These are phyloP conservation scores for Probaryconus sp. DNA, from an alignment of 1,140 invertebrate genomes.

Conservation along the genomic window DNA sequence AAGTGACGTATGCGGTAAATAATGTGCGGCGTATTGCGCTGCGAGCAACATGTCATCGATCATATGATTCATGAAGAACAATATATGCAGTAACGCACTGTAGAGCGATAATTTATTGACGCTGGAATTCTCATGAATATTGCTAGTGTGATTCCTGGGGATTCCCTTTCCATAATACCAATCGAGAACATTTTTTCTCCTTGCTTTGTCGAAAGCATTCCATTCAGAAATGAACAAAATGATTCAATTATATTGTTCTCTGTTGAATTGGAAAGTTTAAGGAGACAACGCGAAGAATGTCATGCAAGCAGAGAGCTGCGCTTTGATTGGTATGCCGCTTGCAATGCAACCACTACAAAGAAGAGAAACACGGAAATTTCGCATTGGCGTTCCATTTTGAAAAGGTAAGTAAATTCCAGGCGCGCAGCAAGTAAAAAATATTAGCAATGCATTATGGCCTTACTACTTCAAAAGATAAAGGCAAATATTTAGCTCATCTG, in stretches of 20 bases:
- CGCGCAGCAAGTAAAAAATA: slow-evolving; percentile 41
- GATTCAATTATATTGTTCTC: slow-evolving; percentile 49
- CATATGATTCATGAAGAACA: slow-evolving; percentile 56
- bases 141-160: slow-evolving; percentile 12
- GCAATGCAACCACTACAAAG: slow-evolving; percentile 39
- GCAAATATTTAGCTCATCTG: slow-evolving; percentile 40
- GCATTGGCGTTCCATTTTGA: slow-evolving; percentile 37
- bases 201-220: slow-evolving; percentile 2
- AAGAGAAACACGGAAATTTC: slow-evolving; percentile 39
- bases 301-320: slow-evolving; percentile 19
- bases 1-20: slow-evolving; percentile 59
- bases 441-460: slow-evolving; percentile 35
- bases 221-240: slow-evolving; percentile 14
- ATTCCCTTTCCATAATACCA: slow-evolving; percentile 14
- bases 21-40: slow-evolving; percentile 51
- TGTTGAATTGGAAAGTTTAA: slow-evolving; percentile 32
- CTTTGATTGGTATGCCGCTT: slow-evolving; percentile 29
- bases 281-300: slow-evolving; percentile 50
- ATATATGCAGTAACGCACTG: slow-evolving; percentile 45
- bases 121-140: slow-evolving; percentile 17
- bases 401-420: slow-evolving; percentile 49
- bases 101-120: slow-evolving; percentile 55
- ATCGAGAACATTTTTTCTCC: background rate
- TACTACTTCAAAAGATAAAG: slow-evolving; percentile 31
- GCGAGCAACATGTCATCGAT: slow-evolving; percentile 57